phyloP scores from a whole-genome alignment of 2,113 vertebrate genomes.

The Pangasianodon hypophthalmus region DNA sequence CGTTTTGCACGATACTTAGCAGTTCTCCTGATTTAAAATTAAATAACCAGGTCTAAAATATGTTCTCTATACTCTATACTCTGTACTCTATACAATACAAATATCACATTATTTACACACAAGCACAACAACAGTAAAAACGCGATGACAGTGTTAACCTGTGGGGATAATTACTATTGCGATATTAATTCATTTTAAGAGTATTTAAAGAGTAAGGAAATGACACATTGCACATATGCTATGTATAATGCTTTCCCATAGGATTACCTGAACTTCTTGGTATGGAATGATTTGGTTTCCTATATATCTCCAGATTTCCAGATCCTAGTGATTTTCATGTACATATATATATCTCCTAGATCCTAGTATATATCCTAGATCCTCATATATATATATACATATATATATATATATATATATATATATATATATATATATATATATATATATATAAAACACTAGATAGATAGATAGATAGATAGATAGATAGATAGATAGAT shows the following conservation, averaged over 20 bases:
- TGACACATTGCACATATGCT: not conserved
- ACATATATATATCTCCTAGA: too few relatives aligned
- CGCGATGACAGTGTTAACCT: not conserved
- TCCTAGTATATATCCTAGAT: not conserved
- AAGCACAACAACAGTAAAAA: not conserved
- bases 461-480: too few relatives aligned
- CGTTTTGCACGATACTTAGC: constrained; percentile 10
- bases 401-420: too few relatives aligned
- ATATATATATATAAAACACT: too few relatives aligned
- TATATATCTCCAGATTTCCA: not conserved
- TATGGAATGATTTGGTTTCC: not conserved
- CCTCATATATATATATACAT: not conserved
- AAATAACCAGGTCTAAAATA: not conserved
- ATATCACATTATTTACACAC: not conserved
- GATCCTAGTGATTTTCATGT: too few relatives aligned
- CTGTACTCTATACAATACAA: not conserved
- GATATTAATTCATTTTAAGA: not conserved
- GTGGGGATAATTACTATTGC: not conserved
- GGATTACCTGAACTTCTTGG: not conserved
- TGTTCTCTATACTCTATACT: not conserved
- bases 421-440: too few relatives aligned
- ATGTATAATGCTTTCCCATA: not conserved
- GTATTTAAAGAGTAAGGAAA: not conserved
- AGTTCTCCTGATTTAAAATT: not conserved
- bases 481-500: too few relatives aligned